Conservation (phyloP, 2,113 vertebrate species). For the Peromyscus maniculatus region DNA sequence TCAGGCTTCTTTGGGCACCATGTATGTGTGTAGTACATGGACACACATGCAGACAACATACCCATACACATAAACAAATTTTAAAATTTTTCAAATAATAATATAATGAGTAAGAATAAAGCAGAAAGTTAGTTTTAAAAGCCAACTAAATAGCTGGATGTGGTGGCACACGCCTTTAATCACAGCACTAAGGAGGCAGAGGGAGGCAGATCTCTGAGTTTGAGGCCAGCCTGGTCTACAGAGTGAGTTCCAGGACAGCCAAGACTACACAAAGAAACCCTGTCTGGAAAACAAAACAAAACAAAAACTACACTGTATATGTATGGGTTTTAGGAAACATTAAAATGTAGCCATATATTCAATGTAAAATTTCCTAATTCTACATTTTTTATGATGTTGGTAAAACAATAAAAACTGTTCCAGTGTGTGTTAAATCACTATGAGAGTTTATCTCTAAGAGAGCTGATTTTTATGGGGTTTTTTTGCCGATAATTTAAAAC, state of each 20-base stretch:
- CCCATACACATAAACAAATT: background rate
- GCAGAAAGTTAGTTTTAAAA: background rate
- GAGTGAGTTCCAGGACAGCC: background rate
- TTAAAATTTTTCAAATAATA: background rate
- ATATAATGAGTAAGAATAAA: conserved; percentile 10
- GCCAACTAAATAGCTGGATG: background rate
- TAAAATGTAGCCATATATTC: background rate
- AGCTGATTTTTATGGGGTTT: background rate
- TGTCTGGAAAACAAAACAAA: background rate
- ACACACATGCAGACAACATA: background rate
- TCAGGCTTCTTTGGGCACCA: background rate
- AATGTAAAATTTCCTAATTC: conserved; percentile 23
- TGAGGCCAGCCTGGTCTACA: background rate
- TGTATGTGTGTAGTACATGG: too few relatives aligned
- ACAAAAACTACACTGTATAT: background rate
- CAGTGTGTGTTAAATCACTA: background rate
- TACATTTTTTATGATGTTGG: background rate
- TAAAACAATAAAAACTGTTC: conserved; percentile 52
- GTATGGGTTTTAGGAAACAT: background rate
- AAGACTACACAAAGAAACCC: background rate
- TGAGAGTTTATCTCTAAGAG: conserved; percentile 22
- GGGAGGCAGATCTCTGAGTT: background rate
- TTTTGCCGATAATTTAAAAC: conserved; percentile 11
- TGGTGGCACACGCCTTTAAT: background rate
- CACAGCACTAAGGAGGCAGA: background rate